Conservation (phyloP, 2,797 vertebrate genomes). For the Apogon talboti region DNA sequence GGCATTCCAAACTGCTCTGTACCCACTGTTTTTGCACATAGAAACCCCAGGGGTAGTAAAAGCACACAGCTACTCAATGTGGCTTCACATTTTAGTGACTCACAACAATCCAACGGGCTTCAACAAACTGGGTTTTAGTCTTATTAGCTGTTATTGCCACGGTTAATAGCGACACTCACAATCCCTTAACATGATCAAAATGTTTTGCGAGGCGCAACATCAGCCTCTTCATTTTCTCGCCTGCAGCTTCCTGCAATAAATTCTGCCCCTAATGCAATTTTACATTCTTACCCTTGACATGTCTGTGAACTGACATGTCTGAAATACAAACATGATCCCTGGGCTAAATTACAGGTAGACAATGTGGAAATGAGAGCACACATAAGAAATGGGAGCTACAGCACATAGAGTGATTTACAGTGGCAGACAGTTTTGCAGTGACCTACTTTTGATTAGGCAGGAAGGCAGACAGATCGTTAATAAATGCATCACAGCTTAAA, state of each 20-base stretch:
- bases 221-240: slow-evolving; percentile 2
- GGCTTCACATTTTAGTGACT: slow-evolving; percentile 9
- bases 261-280: slow-evolving; percentile 39
- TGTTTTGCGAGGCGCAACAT: slow-evolving; percentile 30
- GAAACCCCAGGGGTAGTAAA: slow-evolving; percentile 20
- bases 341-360: slow-evolving; percentile 22
- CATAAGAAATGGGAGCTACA: slow-evolving; percentile 6
- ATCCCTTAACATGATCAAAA: slow-evolving; percentile 40
- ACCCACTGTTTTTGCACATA: background rate
- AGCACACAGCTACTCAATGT: background rate
- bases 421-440: slow-evolving; percentile 62
- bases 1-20: slow-evolving; percentile 11
- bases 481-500: slow-evolving; percentile 50
- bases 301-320: slow-evolving; percentile 12
- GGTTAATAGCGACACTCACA: slow-evolving; percentile 42
- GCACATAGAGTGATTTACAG: slow-evolving; percentile 46
- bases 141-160: slow-evolving; percentile 48
- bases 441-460: slow-evolving; percentile 73
- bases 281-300: slow-evolving; percentile 18
- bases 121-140: slow-evolving; percentile 33
- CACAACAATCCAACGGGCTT: slow-evolving; percentile 2
- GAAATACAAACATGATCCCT: slow-evolving; percentile 18
- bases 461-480: slow-evolving; percentile 40
- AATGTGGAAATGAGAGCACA: slow-evolving; percentile 1
- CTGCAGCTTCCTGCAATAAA: slow-evolving; percentile 43